Conservation (phyloP, 2,797 vertebrate species). For the Smutsia temminckii region DNA sequence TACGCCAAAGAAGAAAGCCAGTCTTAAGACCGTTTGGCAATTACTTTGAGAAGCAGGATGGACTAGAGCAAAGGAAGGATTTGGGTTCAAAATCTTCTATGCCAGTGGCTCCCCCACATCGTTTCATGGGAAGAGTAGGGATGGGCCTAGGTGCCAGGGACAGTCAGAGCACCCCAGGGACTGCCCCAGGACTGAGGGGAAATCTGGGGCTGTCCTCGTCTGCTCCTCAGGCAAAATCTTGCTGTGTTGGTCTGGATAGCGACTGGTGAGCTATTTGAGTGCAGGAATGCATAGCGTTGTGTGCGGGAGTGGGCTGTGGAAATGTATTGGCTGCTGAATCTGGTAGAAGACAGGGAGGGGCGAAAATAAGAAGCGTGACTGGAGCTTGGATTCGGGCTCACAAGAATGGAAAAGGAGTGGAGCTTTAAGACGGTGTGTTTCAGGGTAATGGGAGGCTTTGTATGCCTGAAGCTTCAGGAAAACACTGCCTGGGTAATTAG, state of each 20-base stretch:
- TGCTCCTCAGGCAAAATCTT: not conserved
- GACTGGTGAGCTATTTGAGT: not conserved
- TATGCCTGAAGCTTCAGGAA: not conserved
- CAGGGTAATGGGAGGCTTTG: too few relatives aligned
- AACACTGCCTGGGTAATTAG: not conserved
- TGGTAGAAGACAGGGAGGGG: not conserved
- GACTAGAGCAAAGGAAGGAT: not conserved
- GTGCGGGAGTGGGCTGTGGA: not conserved
- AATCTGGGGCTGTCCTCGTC: too few relatives aligned
- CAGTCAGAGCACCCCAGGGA: not conserved
- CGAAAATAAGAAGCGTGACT: accelerated
- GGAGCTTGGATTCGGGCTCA: not conserved
- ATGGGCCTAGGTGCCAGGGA: not conserved
- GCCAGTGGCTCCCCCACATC: not conserved
- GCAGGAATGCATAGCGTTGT: not conserved
- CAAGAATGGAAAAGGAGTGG: not conserved
- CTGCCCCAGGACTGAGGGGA: not conserved
- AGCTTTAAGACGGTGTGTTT: not conserved
- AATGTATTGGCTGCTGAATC: accelerated
- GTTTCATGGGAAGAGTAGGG: not conserved
- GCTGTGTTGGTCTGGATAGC: not conserved
- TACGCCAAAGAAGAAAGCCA: not conserved
- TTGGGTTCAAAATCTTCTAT: not conserved
- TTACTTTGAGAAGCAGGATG: not conserved
- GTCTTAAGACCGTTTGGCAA: not conserved